Evolutionary conservation across 2,797 vertebrate species (phyloP), one percentile per base, ranked within the genome.

Genomic region (Scomberomorus guttatus): DNA sequence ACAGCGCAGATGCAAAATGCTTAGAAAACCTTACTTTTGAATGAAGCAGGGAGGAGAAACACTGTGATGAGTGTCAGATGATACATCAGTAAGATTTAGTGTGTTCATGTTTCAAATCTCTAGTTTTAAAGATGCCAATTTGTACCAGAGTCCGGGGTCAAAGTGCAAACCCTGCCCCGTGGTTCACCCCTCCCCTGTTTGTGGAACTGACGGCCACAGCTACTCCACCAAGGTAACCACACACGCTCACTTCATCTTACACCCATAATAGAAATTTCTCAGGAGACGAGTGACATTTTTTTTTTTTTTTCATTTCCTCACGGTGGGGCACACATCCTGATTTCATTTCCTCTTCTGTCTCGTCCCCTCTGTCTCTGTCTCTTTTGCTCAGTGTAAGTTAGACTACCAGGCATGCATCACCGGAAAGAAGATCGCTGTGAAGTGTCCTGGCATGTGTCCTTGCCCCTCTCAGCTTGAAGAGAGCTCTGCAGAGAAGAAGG

Each of bases 391-490:
- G 98, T 99, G 98, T 94, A 98, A 99, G 90, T 93, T 99, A 81
- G 97, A 99, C 73, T 99, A 98, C 91, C 98, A 99, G 90, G 96
- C 97, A 2, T 99, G 98, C 92, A 95, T 97, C 93, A 96, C 95
- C 81, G 96, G 96, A 87, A 99, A 98, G 93, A 96, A 97, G 88
- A 97, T 99, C 61, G 95, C 95, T 46, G 93, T 96, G 87, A 97
- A 96, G 92, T 99, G 98, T 72, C 81, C 96, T 87, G 97, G 97
- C 91, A 95, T 86, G 82, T 99, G 98, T 86, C 98, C 98, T 20
- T 99, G 98, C 88, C 91, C 94, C 71, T 74, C 94, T 75, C 92
- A 94, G 72, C 91, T 90, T 75, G 89, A 96, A 55, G 89, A 84
- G 68, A 95, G 86, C 74, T 96, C 93, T 84, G 90, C 72, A 80